Base-by-base conservation (phyloP, 2,888 invertebrate genomes). In the Villa cingulata region DNA sequence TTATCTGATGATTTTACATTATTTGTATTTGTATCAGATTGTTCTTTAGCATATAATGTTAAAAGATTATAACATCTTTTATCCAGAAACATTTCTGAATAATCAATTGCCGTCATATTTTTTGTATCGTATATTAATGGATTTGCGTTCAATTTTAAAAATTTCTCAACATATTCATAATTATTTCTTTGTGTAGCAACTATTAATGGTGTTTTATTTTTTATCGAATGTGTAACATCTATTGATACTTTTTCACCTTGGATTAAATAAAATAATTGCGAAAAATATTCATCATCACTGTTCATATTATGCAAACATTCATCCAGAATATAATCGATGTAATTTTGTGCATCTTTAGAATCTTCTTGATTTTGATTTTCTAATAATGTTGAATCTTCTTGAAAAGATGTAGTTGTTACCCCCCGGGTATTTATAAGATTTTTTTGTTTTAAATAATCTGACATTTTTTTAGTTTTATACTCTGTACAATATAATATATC, bases 181-280 rank as follows among this genome's bases (percentile, higher is more conserved):
- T 79, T 78, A 0, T 88, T 88, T 53, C 81, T 72, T 32, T 76
- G 74, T 14, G 86, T 80, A 44, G 88, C 86, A 1, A 83, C 80
- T 82, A 89, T 89, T 56, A 90, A 73, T 0, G 87, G 77, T 15
- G 83, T 82, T 50, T 76, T 77, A 14, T 76, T 75, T 2, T 75
- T 78, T 49, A 67, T 65, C 0, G 79, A 73, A 63, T 87, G 86
- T 55, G 77, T 74, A 63, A 81, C 79, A 66, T 83, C 78, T 44
- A 85, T 79, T 9, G 81, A 77, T 51, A 84, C 78, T 55, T 83
- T 83, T 66, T 89, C 89, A 48, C 81, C 80, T 51, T 84, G 70
- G 62, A 89, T 82, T 60, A 86, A 76, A 68, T 86, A 81, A 58
- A 86, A 70, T 52, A 90, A 72, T 65, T 85, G 82, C 37, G 78